Percentiles rank a stretch among this genome's conserved stretches.
Conservation (phyloP, 2,797 vertebrate species). For the Pelobates cultripes region DNA sequence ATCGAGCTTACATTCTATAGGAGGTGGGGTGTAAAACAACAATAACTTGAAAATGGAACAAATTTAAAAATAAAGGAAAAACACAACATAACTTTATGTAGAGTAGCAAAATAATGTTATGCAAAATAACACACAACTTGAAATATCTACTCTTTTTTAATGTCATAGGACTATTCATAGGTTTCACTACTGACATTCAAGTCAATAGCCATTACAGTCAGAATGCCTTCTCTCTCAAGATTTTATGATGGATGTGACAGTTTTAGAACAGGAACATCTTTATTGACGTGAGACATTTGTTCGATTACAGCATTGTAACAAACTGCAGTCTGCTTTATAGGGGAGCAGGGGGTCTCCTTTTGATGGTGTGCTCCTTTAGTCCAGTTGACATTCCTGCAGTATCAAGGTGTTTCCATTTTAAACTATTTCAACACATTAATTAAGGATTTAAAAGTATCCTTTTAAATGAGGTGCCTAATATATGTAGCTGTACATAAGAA, state of each 20-base stretch:
- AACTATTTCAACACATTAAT: too few species aligned
- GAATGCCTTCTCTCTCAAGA: neutral
- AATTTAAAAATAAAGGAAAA: too few species aligned
- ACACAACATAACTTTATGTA: too few species aligned
- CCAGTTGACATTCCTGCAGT: too few species aligned
- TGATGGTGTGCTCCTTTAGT: neutral
- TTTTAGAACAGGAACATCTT: neutral
- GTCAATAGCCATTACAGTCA: neutral
- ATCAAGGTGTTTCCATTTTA: too few species aligned
- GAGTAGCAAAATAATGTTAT: too few species aligned
- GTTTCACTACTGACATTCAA: conserved; percentile 1
- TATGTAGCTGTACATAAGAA: too few species aligned
- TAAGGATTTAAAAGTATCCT: too few species aligned
- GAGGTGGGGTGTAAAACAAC: too few species aligned
- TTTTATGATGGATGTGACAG: neutral
- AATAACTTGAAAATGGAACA: too few species aligned
- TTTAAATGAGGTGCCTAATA: too few species aligned
- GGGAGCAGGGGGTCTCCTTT: neutral
- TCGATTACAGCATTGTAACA: neutral
- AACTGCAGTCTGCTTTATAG: neutral
- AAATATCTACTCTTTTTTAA: neutral
- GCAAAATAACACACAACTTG: neutral
- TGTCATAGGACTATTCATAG: neutral
- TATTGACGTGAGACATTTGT: neutral
- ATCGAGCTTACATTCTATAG: too few species aligned